phyloP scores from a whole-genome alignment of 2,888 invertebrate genomes.

The Drosophila longiperda region DNA sequence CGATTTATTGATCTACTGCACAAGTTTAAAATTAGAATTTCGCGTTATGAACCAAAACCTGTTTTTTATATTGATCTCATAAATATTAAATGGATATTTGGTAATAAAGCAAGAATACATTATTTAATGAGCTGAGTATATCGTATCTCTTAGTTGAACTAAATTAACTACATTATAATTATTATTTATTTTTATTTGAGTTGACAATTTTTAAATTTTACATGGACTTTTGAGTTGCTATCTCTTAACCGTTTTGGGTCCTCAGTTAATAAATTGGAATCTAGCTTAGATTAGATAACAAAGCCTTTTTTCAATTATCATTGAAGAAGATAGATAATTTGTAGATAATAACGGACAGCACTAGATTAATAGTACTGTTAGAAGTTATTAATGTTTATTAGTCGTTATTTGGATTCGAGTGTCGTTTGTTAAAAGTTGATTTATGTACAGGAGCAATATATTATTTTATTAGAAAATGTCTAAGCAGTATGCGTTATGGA shows the following conservation, averaged over 20 bases:
- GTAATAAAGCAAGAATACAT: neutral
- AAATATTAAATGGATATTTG: neutral
- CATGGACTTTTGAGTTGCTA: constrained; percentile 1
- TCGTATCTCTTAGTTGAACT: neutral
- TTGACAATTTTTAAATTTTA: constrained; percentile 4
- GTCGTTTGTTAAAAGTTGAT: neutral
- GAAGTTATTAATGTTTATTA: neutral
- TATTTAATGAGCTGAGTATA: neutral
- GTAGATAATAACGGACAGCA: neutral
- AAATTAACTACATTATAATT: neutral
- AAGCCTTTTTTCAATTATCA: neutral
- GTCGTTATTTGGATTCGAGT: neutral
- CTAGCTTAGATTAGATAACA: constrained; percentile 23
- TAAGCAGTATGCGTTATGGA: neutral
- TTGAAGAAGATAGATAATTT: neutral
- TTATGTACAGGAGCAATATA: neutral
- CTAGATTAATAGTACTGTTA: neutral
- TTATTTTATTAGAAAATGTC: constrained; percentile 1
- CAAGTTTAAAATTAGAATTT: no score
- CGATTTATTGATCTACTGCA: no score
- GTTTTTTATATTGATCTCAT: neutral
- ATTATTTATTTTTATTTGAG: neutral
- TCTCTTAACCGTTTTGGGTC: neutral
- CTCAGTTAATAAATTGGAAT: constrained; percentile 1
- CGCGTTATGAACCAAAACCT: neutral